Percentiles rank a stretch among this genome's conserved stretches.
These are phyloP conservation scores for Tinea trinotella DNA, from an alignment of 2,888 invertebrate genomes.

Conservation along the genomic window DNA sequence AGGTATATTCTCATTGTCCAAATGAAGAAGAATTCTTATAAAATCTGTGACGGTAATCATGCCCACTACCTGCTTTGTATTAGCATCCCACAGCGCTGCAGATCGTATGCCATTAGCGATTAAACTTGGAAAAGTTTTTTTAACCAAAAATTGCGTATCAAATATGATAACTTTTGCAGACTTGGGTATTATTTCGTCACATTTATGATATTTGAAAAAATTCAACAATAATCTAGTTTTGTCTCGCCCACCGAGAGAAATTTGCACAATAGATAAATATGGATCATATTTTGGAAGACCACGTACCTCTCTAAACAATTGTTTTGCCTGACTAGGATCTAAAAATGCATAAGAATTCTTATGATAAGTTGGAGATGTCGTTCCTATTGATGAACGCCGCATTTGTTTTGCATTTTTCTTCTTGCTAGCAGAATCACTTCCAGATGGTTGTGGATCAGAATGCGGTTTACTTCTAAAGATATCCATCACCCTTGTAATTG, in stretches of 20 bases:
- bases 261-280: constrained; percentile 65
- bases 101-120: constrained; percentile 65
- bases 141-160: constrained; percentile 62
- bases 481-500: constrained; percentile 66
- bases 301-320: constrained; percentile 60
- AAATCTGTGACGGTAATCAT: constrained; percentile 68
- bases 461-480: constrained; percentile 60
- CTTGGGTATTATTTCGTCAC: constrained; percentile 64
- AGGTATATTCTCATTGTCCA: constrained; percentile 52
- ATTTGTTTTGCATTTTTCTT: constrained; percentile 42
- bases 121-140: constrained; percentile 62
- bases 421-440: constrained; percentile 49
- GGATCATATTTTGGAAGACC: constrained; percentile 65
- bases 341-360: constrained; percentile 65
- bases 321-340: constrained; percentile 61
- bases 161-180: constrained; percentile 67
- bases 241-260: constrained; percentile 62
- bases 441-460: constrained; percentile 38
- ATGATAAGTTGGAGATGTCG: constrained; percentile 63
- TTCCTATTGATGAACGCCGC: constrained; percentile 61
- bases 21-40: constrained; percentile 55
- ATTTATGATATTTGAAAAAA: constrained; percentile 66
- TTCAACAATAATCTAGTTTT: constrained; percentile 61
- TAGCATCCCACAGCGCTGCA: constrained; percentile 63
- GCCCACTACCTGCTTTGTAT: constrained; percentile 56